These are phyloP conservation scores for Lamellibrachia satsuma DNA, from an alignment of 2,888 invertebrate species.

Conservation along the genomic window DNA sequence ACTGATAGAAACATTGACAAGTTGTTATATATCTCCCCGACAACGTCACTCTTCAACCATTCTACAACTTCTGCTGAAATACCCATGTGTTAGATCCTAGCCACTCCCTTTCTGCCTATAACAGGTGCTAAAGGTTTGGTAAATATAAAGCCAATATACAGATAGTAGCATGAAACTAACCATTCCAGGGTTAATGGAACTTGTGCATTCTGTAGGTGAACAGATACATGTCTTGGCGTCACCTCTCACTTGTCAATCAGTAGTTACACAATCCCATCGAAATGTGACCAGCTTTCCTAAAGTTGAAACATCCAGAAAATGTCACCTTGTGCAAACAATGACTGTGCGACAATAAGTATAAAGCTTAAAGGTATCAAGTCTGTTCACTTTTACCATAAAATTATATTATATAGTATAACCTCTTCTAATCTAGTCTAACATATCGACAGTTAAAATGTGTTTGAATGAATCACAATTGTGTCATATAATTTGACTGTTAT, in stretches of 20 bases:
- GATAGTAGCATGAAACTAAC: neutral
- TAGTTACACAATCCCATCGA: neutral
- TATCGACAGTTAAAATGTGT: too few species aligned
- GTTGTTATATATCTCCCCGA: neutral
- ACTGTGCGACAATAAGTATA: neutral
- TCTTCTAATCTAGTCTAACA: too few species aligned
- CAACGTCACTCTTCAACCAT: neutral
- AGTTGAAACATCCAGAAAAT: neutral
- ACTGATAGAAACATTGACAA: neutral
- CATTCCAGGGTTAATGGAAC: neutral
- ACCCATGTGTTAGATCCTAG: neutral
- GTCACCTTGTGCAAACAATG: neutral
- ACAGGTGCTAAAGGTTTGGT: neutral
- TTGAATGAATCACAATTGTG: too few species aligned
- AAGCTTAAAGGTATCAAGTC: neutral
- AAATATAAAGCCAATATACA: constrained; percentile 13
- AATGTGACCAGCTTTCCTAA: neutral
- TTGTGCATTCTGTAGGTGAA: neutral
- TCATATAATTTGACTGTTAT: too few species aligned
- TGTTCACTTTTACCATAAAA: too few species aligned
- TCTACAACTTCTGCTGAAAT: neutral
- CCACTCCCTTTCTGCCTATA: neutral
- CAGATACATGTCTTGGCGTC: neutral
- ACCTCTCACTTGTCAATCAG: neutral
- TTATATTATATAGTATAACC: too few species aligned